phyloP scores from a whole-genome alignment of 2,113 vertebrate species.

The Cavia porcellus region DNA sequence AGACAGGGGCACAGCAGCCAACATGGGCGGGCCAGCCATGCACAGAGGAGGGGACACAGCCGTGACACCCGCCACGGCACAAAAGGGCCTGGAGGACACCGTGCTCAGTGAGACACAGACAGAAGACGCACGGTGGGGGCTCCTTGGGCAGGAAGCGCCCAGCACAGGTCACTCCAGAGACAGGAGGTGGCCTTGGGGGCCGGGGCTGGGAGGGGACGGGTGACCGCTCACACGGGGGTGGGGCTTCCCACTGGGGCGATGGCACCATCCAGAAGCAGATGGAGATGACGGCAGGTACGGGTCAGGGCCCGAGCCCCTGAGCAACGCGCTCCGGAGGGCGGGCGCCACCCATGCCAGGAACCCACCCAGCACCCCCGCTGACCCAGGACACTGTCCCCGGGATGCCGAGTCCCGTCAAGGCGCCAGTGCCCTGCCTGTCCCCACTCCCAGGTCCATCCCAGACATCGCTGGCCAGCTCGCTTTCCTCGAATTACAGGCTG shows the following conservation, averaged over 20 bases:
- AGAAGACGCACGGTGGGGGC: background rate
- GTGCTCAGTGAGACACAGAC: background rate
- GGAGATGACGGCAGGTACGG: background rate
- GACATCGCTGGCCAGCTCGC: background rate
- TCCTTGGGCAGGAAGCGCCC: background rate
- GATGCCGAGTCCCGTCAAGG: background rate
- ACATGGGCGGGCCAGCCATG: background rate
- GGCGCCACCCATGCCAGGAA: background rate
- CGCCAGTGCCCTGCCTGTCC: background rate
- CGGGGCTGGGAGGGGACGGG: background rate
- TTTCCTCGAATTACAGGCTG: background rate
- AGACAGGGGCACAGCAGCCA: background rate
- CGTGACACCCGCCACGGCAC: background rate
- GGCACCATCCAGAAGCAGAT: background rate
- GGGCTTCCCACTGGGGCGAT: background rate
- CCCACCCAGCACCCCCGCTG: background rate
- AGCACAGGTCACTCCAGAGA: background rate
- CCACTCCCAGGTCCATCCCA: background rate
- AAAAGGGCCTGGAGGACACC: background rate
- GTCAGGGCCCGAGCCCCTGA: background rate
- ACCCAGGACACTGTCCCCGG: background rate
- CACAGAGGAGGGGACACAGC: background rate
- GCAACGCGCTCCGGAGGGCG: fast-evolving
- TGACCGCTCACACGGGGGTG: background rate
- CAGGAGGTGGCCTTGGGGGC: background rate